These are phyloP conservation scores for Psix sp. DNA, from an alignment of 1,140 invertebrate genomes.

Conservation along the genomic window DNA sequence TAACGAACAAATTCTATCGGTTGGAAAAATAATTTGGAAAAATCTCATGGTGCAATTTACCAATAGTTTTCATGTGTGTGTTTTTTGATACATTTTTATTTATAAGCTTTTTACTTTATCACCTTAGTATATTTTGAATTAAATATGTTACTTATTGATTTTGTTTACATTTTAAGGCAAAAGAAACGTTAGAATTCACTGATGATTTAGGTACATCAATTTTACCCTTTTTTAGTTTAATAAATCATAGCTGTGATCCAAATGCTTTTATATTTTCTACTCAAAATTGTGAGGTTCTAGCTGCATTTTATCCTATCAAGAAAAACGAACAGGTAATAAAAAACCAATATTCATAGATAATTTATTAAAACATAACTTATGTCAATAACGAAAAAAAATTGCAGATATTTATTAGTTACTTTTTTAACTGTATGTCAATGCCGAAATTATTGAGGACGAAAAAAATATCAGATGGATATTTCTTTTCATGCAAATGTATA, in stretches of 20 bases:
- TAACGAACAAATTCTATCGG: constrained; percentile 65
- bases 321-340: constrained; percentile 79
- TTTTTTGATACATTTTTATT: background rate
- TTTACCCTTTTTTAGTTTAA: constrained; percentile 85
- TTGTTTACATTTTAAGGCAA: constrained; percentile 50
- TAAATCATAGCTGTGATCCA: constrained; percentile 95
- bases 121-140: background rate
- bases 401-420: constrained; percentile 70
- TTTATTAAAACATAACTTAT: too few species aligned
- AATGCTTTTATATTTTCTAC: constrained; percentile 84
- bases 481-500: constrained; percentile 48
- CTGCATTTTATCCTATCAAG: constrained; percentile 81
- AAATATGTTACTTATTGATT: too few species aligned
- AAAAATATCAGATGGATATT: constrained; percentile 54
- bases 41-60: constrained; percentile 90
- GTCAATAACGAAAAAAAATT: background rate
- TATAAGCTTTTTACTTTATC: background rate
- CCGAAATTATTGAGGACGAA: constrained; percentile 51
- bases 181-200: constrained; percentile 76
- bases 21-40: constrained; percentile 81
- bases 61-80: constrained; percentile 70
- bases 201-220: constrained; percentile 79
- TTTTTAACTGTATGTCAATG: constrained; percentile 54
- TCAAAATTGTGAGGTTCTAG: constrained; percentile 77
- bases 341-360: too few species aligned